Evolutionary conservation across 2,888 invertebrate species (phyloP), one percentile per base, ranked within the genome.

Genomic region (Physocephala rufipes): DNA sequence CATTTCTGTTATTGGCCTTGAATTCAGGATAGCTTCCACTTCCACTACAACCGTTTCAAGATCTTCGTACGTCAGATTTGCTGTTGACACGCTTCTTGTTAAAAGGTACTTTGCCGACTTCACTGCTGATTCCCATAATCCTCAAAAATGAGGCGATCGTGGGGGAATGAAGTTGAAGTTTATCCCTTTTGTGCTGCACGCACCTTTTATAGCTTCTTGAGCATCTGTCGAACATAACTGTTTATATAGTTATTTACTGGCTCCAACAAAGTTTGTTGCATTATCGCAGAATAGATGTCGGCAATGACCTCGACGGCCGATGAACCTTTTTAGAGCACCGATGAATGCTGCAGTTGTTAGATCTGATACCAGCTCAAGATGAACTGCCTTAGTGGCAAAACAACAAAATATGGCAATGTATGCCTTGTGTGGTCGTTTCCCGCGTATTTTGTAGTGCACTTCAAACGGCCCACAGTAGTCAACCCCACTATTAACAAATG

Each of bases 311-410:
- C 71, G 61, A 12, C 75, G 36, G 13, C 30, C 19, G 7, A 74
- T 49, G 19, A 75, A 74, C 45, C 71, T 51, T 61, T 67, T 51
- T 43, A 74, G 51, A 7, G 62, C 63, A 0, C 62, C 75, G 26
- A 74, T 53, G 21, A 75, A 74, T 13, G 67, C 64, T 16, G 67
- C 59, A 0, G 68, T 62, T 2, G 75, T 70, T 24, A 75, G 53
- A 16, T 69, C 71, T 0, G 53, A 19, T 0, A 73, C 73, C 1
- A 73, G 53, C 28, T 76, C 74, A 0, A 74, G 36, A 47, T 74
- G 74, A 26, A 72, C 15, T 45, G 59, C 59, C 19, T 26, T 59
- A 5, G 59, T 24, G 1, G 24, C 9, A 24, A 59, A 59, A 26
- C 26, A 59, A n/a, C 26, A 59, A 59, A 59, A 24, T 12, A 26